Evolutionary conservation across 1,140 invertebrate genomes (phyloP).

Genomic region (Dinoponera quadriceps): DNA sequence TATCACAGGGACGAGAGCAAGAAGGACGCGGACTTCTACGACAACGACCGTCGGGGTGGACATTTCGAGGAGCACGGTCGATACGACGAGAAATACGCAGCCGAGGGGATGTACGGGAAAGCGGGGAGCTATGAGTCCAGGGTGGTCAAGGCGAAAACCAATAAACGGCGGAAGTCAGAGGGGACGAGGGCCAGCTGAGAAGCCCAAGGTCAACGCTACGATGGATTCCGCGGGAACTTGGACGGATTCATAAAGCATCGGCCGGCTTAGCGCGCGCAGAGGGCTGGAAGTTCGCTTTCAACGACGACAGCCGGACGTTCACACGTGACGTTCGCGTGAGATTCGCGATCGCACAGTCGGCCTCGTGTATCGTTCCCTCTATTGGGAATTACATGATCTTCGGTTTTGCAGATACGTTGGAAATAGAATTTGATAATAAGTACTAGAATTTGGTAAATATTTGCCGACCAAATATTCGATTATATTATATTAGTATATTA

Average conservation of each 20-base stretch:
- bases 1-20: constrained; percentile 87
- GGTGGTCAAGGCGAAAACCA: not conserved
- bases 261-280: not conserved
- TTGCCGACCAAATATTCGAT: too few species aligned
- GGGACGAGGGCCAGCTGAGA: constrained; percentile 33
- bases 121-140: constrained; percentile 48
- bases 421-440: too few species aligned
- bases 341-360: not conserved
- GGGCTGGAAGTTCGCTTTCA: constrained; percentile 49
- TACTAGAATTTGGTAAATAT: too few species aligned
- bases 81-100: constrained; percentile 74
- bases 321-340: not conserved
- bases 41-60: constrained; percentile 82
- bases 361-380: too few species aligned
- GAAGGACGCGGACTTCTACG: constrained; percentile 88
- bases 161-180: constrained; percentile 3
- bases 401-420: too few species aligned
- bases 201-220: constrained; percentile 72
- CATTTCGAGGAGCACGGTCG: constrained; percentile 78
- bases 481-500: too few species aligned
- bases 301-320: constrained; percentile 10
- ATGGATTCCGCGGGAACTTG: constrained; percentile 75
- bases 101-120: constrained; percentile 73
- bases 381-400: too few species aligned
- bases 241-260: constrained; percentile 71